Base-by-base conservation (phyloP, 2,113 vertebrate genomes). In the Deroptyus accipitrinus region DNA sequence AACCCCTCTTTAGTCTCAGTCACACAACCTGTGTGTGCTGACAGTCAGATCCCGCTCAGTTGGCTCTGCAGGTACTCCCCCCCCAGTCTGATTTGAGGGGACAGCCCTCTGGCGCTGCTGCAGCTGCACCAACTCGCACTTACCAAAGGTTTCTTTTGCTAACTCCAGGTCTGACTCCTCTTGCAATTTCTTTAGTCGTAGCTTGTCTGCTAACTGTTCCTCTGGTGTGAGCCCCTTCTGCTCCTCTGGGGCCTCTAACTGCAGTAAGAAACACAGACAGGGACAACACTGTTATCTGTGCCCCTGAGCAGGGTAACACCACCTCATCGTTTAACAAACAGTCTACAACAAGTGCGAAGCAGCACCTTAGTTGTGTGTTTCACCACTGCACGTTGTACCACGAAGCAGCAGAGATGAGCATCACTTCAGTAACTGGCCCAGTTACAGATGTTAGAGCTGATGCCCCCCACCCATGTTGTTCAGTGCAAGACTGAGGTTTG, bases 81-180 rank as follows among this genome's bases (percentile, higher is more conserved):
- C n/a, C 2, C 19, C 55, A 57, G 55, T 23, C 13, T 9, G 13
- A 23, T 23, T 59, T 59, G 33, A 59, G 55, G 33, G 17, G 14
- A 22, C 11, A 39, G 12, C 6, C 17, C 30, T 68, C 25, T 1
- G 11, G 62, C 4, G 19, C 10, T 9, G 66, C 20, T 10, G 5
- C 46, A 27, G n/a, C 7, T 13, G 2, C n/a, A 49, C 0, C 1
- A 4, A 18, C 57, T 4, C 1, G 7, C 46, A 69, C 98, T 98
- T 95, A 99, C 99, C 99, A 85, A 99, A 99, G 20, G 99, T 99
- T 97, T 99, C 99, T 95, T 99, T 99, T 73, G 99, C 99, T 94
- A 99, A 86, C 96, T 99, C 99, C 57, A 99, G 97, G 94, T 99
- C 99, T 5, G 99, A 97, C 51, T 98, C 99, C 97, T 99, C 99